Percentiles rank a stretch among this genome's conserved stretches.
Evolutionary conservation across 2,113 vertebrate species (phyloP).

Genomic region (Nerophis lumbriciformis): DNA sequence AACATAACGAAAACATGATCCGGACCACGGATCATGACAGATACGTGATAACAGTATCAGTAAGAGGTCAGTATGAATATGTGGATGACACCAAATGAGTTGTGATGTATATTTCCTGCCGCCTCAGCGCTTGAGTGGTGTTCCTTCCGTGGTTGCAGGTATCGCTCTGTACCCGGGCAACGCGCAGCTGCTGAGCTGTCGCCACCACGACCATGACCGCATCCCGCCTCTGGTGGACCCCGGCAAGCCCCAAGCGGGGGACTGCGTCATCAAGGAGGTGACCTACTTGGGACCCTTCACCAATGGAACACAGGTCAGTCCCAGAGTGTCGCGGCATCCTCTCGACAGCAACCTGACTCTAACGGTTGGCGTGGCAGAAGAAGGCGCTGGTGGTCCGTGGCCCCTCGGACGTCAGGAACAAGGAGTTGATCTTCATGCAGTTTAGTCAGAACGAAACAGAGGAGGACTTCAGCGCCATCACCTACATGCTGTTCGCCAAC

Average conservation of each 20-base stretch:
- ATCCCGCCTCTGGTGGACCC: constrained; percentile 79
- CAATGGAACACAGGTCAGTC: constrained; percentile 79
- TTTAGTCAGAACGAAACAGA: constrained; percentile 86
- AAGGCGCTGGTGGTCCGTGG: constrained; percentile 85
- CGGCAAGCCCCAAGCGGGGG: constrained; percentile 71
- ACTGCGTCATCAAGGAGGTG: constrained; percentile 77
- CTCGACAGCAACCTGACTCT: neutral
- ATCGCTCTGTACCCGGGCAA: constrained; percentile 88
- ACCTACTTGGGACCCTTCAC: constrained; percentile 84
- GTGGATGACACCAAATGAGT: too few relatives aligned
- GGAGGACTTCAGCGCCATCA: constrained; percentile 95
- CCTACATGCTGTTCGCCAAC: constrained; percentile 92
- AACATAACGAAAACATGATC: too few relatives aligned
- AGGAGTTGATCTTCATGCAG: constrained; percentile 92
- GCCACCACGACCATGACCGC: constrained; percentile 83
- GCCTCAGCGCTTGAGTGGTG: neutral
- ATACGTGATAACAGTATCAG: too few relatives aligned
- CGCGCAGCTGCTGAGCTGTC: constrained; percentile 86
- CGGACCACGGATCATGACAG: too few relatives aligned
- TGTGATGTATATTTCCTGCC: too few relatives aligned
- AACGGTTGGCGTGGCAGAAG: constrained; percentile 62
- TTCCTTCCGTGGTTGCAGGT: constrained; percentile 63
- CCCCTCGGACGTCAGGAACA: constrained; percentile 84
- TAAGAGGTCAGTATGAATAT: too few relatives aligned
- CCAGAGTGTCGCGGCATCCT: neutral